Base-by-base conservation (phyloP, 1,140 invertebrate species). In the Dendroctonus ponderosae region DNA sequence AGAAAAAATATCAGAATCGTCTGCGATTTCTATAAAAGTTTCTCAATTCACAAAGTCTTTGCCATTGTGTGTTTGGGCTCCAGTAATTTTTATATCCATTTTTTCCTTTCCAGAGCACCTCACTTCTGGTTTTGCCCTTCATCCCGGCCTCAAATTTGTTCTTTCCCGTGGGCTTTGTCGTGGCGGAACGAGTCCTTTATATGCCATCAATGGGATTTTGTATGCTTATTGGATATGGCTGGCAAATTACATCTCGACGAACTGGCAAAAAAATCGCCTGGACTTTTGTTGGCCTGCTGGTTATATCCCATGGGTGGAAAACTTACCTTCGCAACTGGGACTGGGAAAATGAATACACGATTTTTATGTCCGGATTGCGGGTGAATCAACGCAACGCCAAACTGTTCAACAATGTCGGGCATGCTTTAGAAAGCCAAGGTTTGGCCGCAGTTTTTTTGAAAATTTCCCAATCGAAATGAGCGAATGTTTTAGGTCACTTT, bases 151-250 rank as follows among this genome's bases (percentile, higher is more conserved):
- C 93, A 43, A 99, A 99, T 84, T 82, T 98, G 15, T 97, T 98
- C 81, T 96, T 98, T 76, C 94, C 95, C 0, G 96, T 98, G 65
- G 96, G 96, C 5, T 99, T 98, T 81, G 95, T 98, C 41, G 89
- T 99, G 7, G 96, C 97, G 5, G 96, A 99, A 81, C 82, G 96
- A 72, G 91, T 98, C 42, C 84, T 98, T 0, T 98, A 99, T 79
- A 93, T 96, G 80, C 96, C 97, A 5, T 98, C 95, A 3, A 97
- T 98, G 92, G 96, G 96, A 7, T 98, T 95, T 82, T 98, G 94
- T 76, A 87, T 98, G 78, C 82, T 98, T 4, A 85, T 97, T 3
- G 93, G 92, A 5, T 92, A 93, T 70, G 93, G 93, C 5, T 86
- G 82, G 80, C 74, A 78, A 51, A 72, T 84, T 14, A 66, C 87